These are phyloP conservation scores for Epinotia demarniana DNA, from an alignment of 2,888 invertebrate genomes.

Conservation along the genomic window DNA sequence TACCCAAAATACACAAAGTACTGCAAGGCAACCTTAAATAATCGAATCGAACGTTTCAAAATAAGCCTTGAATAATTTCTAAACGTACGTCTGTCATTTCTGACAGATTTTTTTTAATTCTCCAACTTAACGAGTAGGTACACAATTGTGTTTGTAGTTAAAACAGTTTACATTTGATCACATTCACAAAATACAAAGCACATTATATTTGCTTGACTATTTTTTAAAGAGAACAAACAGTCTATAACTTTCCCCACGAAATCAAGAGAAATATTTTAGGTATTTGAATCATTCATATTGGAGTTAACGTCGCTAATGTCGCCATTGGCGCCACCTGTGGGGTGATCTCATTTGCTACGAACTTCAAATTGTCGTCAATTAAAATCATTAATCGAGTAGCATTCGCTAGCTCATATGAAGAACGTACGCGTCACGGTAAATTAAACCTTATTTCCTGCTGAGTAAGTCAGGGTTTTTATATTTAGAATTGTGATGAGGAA, in stretches of 20 bases:
- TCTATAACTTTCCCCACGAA: conserved; percentile 18
- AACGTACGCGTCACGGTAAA: neutral
- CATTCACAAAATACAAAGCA: neutral
- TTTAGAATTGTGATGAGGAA: neutral
- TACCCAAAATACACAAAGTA: neutral
- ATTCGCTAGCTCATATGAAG: conserved; percentile 12
- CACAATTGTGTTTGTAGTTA: neutral
- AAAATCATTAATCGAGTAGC: conserved; percentile 55
- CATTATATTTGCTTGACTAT: neutral
- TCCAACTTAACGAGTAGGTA: neutral
- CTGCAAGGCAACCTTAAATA: neutral
- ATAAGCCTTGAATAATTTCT: neutral
- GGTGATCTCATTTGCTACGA: conserved; percentile 61
- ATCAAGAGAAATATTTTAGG: conserved; percentile 25
- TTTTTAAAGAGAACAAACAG: neutral
- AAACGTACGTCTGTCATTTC: neutral
- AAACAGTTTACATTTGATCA: neutral
- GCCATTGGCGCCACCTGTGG: conserved; percentile 61
- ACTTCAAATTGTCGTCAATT: conserved; percentile 64
- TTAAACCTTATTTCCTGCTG: neutral
- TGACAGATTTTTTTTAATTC: neutral
- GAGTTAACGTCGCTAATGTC: conserved; percentile 52
- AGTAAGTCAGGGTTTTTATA: neutral
- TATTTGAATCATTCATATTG: conserved; percentile 33
- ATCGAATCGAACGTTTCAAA: neutral